Evolutionary conservation across 1,140 invertebrate species (phyloP), one percentile per base, ranked within the genome.

Genomic region (Conopomorpha cramerella): DNA sequence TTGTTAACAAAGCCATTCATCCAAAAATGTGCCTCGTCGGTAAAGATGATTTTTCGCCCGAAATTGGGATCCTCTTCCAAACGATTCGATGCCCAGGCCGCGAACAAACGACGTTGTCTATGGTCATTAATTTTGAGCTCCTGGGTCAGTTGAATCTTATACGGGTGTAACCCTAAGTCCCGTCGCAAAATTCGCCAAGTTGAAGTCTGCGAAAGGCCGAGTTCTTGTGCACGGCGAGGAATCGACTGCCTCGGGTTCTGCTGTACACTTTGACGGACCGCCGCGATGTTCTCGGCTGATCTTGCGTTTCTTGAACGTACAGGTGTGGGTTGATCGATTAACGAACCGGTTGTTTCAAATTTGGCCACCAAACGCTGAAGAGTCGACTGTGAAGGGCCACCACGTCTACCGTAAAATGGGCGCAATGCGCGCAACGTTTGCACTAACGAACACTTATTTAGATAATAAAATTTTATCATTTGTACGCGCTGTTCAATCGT

Each of bases 121-220:
- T 54, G 45, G 38, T 52, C 53, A 45, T 34, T 43, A 32, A 39
- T 36, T 42, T 60, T 57, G 29, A 62, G 44, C 49, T 63, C 55
- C 45, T 63, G 51, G 33, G 46, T 49, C 28, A 71, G 49, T 54
- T 61, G 45, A 45, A 63, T 51, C 38, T 41, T 48, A 27, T 41
- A 39, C 29, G 30, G 38, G 23, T 39, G 37, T 30, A 34, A 17
- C 16, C 10, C 18, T 16, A 25, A 25, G 26, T 36, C 33, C 2
- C 16, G 14, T 2, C 28, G 33, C 30, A 37, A 41, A 41, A 33
- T 36, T 28, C 13, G 8, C 33, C 27, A 31, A 11, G 31, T 34
- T 18, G 34, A 36, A 16, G 34, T 31, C 2, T n/a, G 23, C n/a
- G 27, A 41, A 11, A 41, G 11, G 11, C 16, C 39, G 12, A 41